Base-by-base conservation (phyloP, 2,888 invertebrate genomes). In the Drosophila kambysellisi region DNA sequence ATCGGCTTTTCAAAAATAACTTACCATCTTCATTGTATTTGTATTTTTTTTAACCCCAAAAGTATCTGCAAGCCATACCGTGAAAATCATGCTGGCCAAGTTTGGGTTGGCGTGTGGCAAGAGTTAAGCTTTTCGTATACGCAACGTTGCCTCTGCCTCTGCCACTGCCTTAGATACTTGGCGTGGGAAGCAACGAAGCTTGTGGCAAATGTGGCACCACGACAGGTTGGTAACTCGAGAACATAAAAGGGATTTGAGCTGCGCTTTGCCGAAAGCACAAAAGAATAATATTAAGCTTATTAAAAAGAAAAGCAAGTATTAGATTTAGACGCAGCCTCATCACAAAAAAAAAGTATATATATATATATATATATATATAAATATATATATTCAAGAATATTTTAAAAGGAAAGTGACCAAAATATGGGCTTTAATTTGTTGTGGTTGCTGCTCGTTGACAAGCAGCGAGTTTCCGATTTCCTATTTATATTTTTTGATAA, bases 161-260 rank as follows among this genome's bases (percentile, higher is more conserved):
- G 50, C 29, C 17, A 2, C 46, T 15, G 46, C 46, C 75, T 25
- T 25, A 25, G 20, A 25, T 25, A 25, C 20, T 25, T 25, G 20
- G 58, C 69, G 64, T 60, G 62, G 63, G 72, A 70, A 46, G 56
- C 73, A 70, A 15, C 52, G 67, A 64, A 60, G 70, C 81, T 80
- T 74, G 62, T 61, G 79, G 77, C 81, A 43, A 69, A 62, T 72
- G 69, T 79, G 76, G 68, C 59, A 56, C 64, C 29, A 62, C 67
- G 73, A 75, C 67, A 71, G 77, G 74, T 76, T 83, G 70, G 88
- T 73, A 88, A 85, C 77, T 73, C 62, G 83, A 85, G 81, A 86
- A 81, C 79, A 86, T 83, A 74, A 85, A 85, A 86, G 64, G 75
- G 74, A 79, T 75, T 72, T 75, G 68, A 52, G 35, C 20, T 58